These are phyloP conservation scores for Piaya cayana DNA, from an alignment of 2,113 vertebrate genomes.

Conservation along the genomic window DNA sequence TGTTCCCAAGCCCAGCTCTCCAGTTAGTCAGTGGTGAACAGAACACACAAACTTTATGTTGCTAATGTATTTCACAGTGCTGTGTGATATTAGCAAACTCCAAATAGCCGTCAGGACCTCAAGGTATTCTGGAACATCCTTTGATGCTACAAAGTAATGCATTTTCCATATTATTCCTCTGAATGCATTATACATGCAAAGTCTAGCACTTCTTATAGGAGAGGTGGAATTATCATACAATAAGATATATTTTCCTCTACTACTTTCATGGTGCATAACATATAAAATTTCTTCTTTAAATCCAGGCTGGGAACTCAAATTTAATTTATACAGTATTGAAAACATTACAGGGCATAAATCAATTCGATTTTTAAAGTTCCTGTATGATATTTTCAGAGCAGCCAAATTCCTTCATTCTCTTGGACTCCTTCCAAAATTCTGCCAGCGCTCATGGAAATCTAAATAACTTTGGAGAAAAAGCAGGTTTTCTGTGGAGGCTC, in stretches of 20 bases:
- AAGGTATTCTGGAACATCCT: conserved; percentile 66
- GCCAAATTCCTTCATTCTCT: conserved; percentile 72
- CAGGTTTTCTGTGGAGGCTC: conserved; percentile 78
- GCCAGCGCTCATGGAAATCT: conserved; percentile 79
- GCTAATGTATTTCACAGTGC: conserved; percentile 52
- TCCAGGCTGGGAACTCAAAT: conserved; percentile 70
- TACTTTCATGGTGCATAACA: conserved; percentile 69
- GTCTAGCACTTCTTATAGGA: conserved; percentile 48
- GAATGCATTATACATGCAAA: conserved; percentile 72
- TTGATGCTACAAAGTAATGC: conserved; percentile 61
- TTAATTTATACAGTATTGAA: conserved; percentile 81
- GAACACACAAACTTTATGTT: conserved; percentile 9
- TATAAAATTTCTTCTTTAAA: conserved; percentile 74
- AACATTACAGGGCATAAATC: conserved; percentile 82
- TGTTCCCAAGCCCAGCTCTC: background rate
- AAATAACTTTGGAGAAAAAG: conserved; percentile 83
- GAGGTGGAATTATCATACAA: conserved; percentile 56
- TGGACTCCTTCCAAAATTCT: conserved; percentile 78
- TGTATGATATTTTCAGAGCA: conserved; percentile 76
- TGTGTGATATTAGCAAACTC: conserved; percentile 35
- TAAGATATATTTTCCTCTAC: conserved; percentile 54
- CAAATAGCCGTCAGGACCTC: conserved; percentile 51
- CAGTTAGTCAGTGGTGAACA: background rate
- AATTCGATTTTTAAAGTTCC: conserved; percentile 77
- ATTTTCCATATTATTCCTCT: conserved; percentile 56